These are phyloP conservation scores for Oscheius sp. DNA, from an alignment of 2,888 invertebrate species.

Conservation along the genomic window DNA sequence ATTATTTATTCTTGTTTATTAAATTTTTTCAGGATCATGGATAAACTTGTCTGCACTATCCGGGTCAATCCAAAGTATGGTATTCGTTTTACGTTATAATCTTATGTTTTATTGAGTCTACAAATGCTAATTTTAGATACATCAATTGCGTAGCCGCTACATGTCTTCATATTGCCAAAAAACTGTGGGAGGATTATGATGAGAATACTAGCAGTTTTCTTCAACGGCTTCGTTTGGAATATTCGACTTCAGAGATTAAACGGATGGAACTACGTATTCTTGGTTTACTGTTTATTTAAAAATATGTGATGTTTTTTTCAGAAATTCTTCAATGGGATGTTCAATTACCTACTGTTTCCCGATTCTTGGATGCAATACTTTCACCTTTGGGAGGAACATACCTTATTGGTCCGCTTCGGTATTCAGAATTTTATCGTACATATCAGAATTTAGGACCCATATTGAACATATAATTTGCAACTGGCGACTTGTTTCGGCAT, in stretches of 20 bases:
- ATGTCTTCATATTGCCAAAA: constrained; percentile 55
- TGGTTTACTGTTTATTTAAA: constrained; percentile 28
- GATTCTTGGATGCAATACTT: constrained; percentile 53
- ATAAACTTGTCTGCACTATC: constrained; percentile 50
- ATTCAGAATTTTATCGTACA: too few relatives aligned
- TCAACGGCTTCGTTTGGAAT: constrained; percentile 49
- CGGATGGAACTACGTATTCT: constrained; percentile 58
- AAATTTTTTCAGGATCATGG: too few relatives aligned
- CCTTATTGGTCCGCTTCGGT: constrained; percentile 49
- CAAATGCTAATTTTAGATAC: constrained; percentile 40
- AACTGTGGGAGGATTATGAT: constrained; percentile 59
- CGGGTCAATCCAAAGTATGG: constrained; percentile 48
- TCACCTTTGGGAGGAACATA: constrained; percentile 47
- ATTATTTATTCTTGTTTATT: too few relatives aligned
- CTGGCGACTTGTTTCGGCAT: constrained; percentile 44
- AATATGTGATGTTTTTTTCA: constrained; percentile 29
- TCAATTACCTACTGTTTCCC: constrained; percentile 53
- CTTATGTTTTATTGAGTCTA: too few relatives aligned
- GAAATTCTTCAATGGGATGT: constrained; percentile 56
- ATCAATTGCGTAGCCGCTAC: constrained; percentile 58
- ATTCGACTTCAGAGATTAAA: constrained; percentile 53
- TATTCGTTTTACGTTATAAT: background rate
- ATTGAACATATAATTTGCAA: constrained; percentile 50
- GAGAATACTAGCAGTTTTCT: constrained; percentile 45
- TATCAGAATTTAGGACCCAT: constrained; percentile 42